A percentile compares a stretch with the other conserved stretches of the same genome.
These are phyloP conservation scores for Acanthurus leucopareius DNA, from an alignment of 2,797 vertebrate species.

Conservation along the genomic window DNA sequence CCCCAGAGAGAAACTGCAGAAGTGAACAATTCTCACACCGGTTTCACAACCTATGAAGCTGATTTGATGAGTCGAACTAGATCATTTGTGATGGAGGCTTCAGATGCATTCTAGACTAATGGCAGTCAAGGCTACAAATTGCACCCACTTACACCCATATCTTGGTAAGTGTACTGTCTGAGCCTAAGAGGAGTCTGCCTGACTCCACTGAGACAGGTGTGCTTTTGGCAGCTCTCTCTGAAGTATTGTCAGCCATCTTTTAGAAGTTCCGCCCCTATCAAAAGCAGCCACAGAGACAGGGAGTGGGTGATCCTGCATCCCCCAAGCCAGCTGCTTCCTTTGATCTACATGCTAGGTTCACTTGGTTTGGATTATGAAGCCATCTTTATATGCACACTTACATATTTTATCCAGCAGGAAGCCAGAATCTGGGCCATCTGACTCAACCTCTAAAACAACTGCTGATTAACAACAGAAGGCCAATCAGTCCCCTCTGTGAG, in stretches of 20 bases:
- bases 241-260: conserved; percentile 70
- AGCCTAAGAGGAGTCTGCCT: conserved; percentile 48
- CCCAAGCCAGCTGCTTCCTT: conserved; percentile 66
- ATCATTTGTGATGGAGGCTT: conserved; percentile 74
- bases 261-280: conserved; percentile 51
- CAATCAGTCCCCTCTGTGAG: conserved; percentile 67
- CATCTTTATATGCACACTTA: conserved; percentile 68
- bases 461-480: conserved; percentile 79
- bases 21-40: conserved; percentile 70
- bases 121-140: conserved; percentile 76
- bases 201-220: conserved; percentile 64
- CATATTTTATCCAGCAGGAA: conserved; percentile 74
- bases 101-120: conserved; percentile 74
- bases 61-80: conserved; percentile 72
- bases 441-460: conserved; percentile 75
- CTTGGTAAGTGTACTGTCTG: conserved; percentile 61
- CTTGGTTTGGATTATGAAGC: conserved; percentile 68
- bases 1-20: conserved; percentile 59
- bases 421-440: conserved; percentile 71
- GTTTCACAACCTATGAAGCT: conserved; percentile 70
- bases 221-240: conserved; percentile 65
- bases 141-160: conserved; percentile 70
- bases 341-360: conserved; percentile 72
- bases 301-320: conserved; percentile 59
- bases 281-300: conserved; percentile 45